These are phyloP conservation scores for Tapirus indicus DNA, from an alignment of 2,797 vertebrate genomes.

Conservation along the genomic window DNA sequence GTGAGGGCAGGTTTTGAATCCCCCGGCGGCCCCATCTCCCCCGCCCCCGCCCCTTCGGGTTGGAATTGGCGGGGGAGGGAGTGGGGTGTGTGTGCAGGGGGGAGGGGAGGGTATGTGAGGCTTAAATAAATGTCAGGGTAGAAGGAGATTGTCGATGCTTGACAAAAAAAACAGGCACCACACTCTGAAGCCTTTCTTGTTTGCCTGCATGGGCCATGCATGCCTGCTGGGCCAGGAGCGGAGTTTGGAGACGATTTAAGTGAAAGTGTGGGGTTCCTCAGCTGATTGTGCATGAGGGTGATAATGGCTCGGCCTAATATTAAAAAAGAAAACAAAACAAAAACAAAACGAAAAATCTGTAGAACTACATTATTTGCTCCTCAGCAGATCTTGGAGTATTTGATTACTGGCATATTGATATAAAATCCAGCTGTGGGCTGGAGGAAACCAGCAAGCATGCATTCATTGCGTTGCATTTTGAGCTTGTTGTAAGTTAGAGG, in stretches of 20 bases:
- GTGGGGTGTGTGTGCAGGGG: neutral
- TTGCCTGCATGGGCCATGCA: slow-evolving; percentile 78
- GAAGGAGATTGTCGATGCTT: slow-evolving; percentile 50
- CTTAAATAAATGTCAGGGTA: slow-evolving; percentile 46
- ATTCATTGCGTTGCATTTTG: neutral
- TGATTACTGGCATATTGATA: slow-evolving; percentile 40
- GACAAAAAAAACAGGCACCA: slow-evolving; percentile 36
- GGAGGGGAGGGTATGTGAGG: slow-evolving; percentile 61
- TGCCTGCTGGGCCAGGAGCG: slow-evolving; percentile 72
- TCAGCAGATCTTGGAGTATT: slow-evolving; percentile 57
- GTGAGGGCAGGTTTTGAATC: slow-evolving; percentile 82
- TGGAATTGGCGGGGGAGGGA: slow-evolving; percentile 69
- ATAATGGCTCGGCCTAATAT: slow-evolving; percentile 43
- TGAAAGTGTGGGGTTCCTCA: slow-evolving; percentile 55
- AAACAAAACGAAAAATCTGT: slow-evolving; percentile 63
- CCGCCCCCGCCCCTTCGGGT: slow-evolving; percentile 73
- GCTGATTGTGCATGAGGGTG: slow-evolving; percentile 36
- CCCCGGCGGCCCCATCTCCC: slow-evolving; percentile 72
- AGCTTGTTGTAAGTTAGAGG: slow-evolving; percentile 58
- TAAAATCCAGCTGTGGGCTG: slow-evolving; percentile 65
- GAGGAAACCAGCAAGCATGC: slow-evolving; percentile 51
- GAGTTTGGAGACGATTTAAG: slow-evolving; percentile 63
- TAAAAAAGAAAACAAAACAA: slow-evolving; percentile 50
- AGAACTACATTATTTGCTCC: neutral
- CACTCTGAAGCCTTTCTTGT: slow-evolving; percentile 70